These are phyloP conservation scores for Neolamprologus variostigma DNA, from an alignment of 2,113 vertebrate genomes.

Conservation along the genomic window DNA sequence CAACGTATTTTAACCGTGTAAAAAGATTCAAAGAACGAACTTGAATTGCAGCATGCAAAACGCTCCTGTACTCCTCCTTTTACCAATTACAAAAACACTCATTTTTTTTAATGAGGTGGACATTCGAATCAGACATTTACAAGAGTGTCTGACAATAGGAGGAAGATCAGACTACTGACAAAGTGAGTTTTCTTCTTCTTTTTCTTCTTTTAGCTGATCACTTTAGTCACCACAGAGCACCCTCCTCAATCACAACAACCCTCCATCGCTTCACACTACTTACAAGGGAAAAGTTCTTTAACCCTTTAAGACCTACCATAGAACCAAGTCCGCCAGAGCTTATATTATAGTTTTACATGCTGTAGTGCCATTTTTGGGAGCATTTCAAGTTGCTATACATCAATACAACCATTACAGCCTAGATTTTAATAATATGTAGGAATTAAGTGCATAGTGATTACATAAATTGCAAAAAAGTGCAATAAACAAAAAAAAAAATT, in stretches of 20 bases:
- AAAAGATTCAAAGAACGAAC: not conserved
- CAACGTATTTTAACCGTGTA: not conserved
- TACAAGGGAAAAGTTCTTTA: not conserved
- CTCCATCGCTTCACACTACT: fast-evolving
- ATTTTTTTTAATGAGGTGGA: not conserved
- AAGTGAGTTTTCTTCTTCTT: not conserved
- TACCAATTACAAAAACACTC: not conserved
- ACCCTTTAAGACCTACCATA: too few species aligned
- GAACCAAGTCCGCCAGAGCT: too few species aligned
- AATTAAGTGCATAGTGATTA: too few species aligned
- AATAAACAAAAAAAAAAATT: too few species aligned
- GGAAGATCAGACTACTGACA: not conserved
- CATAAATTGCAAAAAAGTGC: too few species aligned
- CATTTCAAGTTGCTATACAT: too few species aligned
- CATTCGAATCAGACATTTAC: not conserved
- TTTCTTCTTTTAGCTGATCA: not conserved
- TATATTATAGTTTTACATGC: too few species aligned
- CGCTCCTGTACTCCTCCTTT: not conserved
- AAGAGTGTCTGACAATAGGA: not conserved
- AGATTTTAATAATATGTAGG: too few species aligned
- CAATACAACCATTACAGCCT: too few species aligned
- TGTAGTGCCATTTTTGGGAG: too few species aligned
- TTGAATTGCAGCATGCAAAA: not conserved
- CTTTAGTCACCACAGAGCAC: not conserved
- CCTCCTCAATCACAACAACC: not conserved